Evolutionary conservation across 2,797 vertebrate species (phyloP).

Genomic region (Chiloscyllium punctatum): DNA sequence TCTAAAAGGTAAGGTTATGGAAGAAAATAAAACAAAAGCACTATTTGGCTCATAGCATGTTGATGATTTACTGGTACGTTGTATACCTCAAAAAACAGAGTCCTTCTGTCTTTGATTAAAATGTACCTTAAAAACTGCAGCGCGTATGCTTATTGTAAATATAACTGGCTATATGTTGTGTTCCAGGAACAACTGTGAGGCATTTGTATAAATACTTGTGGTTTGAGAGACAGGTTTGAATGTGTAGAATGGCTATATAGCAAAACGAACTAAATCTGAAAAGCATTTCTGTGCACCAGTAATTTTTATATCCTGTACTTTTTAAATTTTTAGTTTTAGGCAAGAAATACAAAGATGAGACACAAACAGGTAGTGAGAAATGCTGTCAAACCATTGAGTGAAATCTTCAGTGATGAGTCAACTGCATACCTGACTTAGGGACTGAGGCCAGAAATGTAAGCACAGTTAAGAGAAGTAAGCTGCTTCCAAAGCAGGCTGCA

Average conservation of each 20-base stretch:
- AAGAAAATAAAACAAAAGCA: neutral
- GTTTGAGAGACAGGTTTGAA: neutral
- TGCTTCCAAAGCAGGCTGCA: neutral
- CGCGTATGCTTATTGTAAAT: neutral
- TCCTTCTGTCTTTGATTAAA: neutral
- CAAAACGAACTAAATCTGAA: neutral
- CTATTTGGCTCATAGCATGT: neutral
- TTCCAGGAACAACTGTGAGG: neutral
- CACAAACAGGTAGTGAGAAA: neutral
- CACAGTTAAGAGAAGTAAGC: neutral
- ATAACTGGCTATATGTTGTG: neutral
- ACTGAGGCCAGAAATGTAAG: neutral
- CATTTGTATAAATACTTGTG: neutral
- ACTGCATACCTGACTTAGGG: neutral
- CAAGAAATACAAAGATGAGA: neutral
- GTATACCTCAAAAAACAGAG: neutral
- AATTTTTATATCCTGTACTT: neutral
- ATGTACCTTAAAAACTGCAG: neutral
- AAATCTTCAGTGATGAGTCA: neutral
- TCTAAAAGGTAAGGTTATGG: neutral
- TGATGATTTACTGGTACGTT: neutral
- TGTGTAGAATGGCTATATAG: neutral
- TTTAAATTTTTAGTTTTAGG: neutral
- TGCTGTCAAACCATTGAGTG: neutral
- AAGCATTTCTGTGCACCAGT: neutral